Evolutionary conservation across 2,797 vertebrate genomes (phyloP), one percentile per base, ranked within the genome.

Genomic region (Schizopygopsis pylzovi): DNA sequence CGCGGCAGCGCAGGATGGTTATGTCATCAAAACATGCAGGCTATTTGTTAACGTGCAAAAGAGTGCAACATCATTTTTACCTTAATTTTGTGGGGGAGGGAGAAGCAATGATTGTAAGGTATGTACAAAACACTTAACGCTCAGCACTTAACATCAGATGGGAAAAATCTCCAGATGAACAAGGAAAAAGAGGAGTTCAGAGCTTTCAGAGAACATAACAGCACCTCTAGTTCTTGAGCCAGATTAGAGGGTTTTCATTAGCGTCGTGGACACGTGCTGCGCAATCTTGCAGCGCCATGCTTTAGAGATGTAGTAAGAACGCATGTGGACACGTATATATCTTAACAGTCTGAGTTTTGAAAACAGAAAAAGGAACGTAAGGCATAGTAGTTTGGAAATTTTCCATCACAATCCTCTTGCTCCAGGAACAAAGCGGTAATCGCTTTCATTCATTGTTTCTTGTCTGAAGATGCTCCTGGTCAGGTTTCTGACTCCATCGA

Each of bases 1-100:
- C 81, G n/a, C 37, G 63, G 71, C 90, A 89, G 91, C 89, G 86
- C 90, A 83, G 68, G n/a, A 25, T 84, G 90, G 83, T 68, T 79
- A 82, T n/a, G 85, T 81, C 84, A n/a, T 82, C 84, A 82, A 91
- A 89, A 88, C 94, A 95, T 95, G 95, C 95, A 93, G 92, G 92
- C 90, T 91, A 91, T 28, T 78, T 76, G 90, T 90, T 89, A 91
- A 92, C 91, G 89, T 95, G 94, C 94, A 91, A 91, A 93, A 91
- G 86, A 89, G 88, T 89, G 84, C 90, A 89, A 87, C 79, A 88
- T 83, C 89, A 25, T 78, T 88, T 90, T 90, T 72, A 71, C 68
- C 77, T 71, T 86, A 85, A 77, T 80, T 90, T 47, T 63, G 84
- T 73, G 77, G 86, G 85, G 90, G 87, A 88, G 72, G 89, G 90